Percentiles rank a stretch among this genome's conserved stretches.
These are phyloP conservation scores for Pica pica DNA, from an alignment of 2,113 vertebrate species.

Conservation along the genomic window DNA sequence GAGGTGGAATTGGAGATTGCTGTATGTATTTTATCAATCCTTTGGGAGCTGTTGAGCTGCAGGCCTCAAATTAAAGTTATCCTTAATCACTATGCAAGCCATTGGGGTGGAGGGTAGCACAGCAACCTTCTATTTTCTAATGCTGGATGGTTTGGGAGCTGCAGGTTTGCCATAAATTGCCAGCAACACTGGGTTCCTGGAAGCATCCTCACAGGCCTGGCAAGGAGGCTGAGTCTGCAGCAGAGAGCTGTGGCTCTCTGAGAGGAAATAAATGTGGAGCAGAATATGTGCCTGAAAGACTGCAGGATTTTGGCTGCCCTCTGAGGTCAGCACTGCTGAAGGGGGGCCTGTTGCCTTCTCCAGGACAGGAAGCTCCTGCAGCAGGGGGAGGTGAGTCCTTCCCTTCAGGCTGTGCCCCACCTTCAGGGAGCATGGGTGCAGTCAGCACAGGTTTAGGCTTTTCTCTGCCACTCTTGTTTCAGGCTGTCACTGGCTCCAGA, in stretches of 20 bases:
- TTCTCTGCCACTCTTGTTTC: background rate
- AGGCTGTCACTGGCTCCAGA: background rate
- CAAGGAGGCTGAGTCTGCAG: background rate
- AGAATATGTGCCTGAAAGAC: background rate
- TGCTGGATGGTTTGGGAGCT: background rate
- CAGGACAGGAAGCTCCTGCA: background rate
- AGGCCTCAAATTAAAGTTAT: constrained; percentile 39
- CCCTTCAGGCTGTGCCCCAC: background rate
- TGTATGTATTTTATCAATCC: constrained; percentile 40
- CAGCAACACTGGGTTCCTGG: background rate
- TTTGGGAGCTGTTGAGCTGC: constrained; percentile 21
- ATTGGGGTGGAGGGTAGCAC: background rate
- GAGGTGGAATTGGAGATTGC: constrained; percentile 22
- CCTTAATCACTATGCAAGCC: constrained; percentile 24
- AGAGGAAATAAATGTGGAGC: background rate
- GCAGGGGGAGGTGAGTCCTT: background rate
- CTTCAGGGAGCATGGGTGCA: background rate
- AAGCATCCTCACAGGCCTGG: background rate
- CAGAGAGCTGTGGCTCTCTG: background rate
- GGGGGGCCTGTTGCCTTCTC: background rate
- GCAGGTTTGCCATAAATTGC: constrained; percentile 11
- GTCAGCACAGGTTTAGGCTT: background rate
- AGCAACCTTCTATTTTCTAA: background rate
- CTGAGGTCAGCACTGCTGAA: background rate
- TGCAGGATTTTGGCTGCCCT: background rate